phyloP scores from a whole-genome alignment of 2,113 vertebrate species.

The Panthera uncia region DNA sequence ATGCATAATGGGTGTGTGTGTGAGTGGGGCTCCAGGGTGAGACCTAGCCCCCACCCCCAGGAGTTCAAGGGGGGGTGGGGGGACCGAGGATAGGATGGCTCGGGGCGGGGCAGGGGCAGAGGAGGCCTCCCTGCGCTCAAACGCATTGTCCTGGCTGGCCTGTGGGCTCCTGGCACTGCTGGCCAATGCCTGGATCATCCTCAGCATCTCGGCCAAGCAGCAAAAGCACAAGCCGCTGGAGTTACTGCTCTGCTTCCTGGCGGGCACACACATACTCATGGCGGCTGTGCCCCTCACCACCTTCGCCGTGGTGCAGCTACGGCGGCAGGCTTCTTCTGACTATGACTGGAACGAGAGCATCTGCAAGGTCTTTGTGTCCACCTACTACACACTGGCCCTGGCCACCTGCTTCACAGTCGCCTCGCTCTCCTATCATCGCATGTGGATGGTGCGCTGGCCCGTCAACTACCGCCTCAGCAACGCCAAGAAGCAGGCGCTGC shows the following conservation, averaged over 20 bases:
- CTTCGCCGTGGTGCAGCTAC: slow-evolving; percentile 87
- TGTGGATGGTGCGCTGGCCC: slow-evolving; percentile 92
- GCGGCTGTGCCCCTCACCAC: slow-evolving; percentile 89
- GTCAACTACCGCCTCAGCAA: slow-evolving; percentile 90
- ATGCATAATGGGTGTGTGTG: slow-evolving; percentile 62
- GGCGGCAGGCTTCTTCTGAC: slow-evolving; percentile 86
- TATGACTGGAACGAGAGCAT: slow-evolving; percentile 90
- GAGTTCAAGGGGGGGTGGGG: slow-evolving; percentile 58
- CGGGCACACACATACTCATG: slow-evolving; percentile 89
- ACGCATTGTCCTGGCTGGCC: slow-evolving; percentile 89
- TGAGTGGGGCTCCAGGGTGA: slow-evolving; percentile 72
- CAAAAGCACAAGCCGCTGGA: slow-evolving; percentile 90
- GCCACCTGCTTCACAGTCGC: slow-evolving; percentile 90
- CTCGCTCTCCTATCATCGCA: slow-evolving; percentile 89
- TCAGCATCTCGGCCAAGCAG: slow-evolving; percentile 89
- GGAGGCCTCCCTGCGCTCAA: slow-evolving; percentile 88
- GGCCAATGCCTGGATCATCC: slow-evolving; percentile 90
- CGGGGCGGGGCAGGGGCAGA: slow-evolving; percentile 81
- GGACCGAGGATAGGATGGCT: slow-evolving; percentile 72
- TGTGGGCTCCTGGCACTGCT: slow-evolving; percentile 88
- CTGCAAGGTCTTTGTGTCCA: slow-evolving; percentile 91
- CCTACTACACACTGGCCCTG: slow-evolving; percentile 88
- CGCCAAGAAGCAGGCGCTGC: slow-evolving; percentile 90
- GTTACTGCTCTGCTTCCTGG: slow-evolving; percentile 88
- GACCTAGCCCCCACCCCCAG: slow-evolving; percentile 66